Evolutionary conservation across 2,113 vertebrate species (phyloP).

Genomic region (Gobius niger): DNA sequence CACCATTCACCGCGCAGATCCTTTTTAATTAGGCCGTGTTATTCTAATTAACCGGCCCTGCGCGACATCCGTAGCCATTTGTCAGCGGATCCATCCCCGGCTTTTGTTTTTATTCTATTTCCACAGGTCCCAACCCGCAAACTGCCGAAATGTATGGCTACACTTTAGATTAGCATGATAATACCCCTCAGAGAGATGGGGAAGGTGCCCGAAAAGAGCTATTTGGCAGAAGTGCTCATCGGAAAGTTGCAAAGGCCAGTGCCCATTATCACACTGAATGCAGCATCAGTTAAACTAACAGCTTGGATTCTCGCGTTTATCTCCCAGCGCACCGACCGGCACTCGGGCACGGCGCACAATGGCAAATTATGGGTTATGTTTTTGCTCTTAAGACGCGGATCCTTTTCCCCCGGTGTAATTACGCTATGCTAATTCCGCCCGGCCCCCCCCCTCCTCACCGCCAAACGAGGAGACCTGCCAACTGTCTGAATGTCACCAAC

Average conservation of each 20-base stretch:
- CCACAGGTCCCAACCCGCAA: constrained; percentile 41
- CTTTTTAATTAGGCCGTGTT: constrained; percentile 67
- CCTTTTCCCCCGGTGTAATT: constrained; percentile 66
- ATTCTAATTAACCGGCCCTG: constrained; percentile 71
- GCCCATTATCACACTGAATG: constrained; percentile 72
- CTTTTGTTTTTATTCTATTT: constrained; percentile 51
- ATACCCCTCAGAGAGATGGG: constrained; percentile 56
- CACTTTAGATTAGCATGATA: constrained; percentile 75
- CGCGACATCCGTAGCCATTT: constrained; percentile 64
- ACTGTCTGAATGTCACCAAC: constrained; percentile 30
- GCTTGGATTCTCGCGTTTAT: constrained; percentile 74
- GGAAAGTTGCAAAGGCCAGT: constrained; percentile 47
- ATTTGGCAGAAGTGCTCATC: constrained; percentile 49
- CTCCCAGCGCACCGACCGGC: constrained; percentile 62
- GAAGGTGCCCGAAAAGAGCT: constrained; percentile 27
- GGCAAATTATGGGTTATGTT: constrained; percentile 72
- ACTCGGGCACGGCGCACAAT: constrained; percentile 61
- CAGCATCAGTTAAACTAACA: constrained; percentile 75
- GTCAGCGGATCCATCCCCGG: constrained; percentile 35
- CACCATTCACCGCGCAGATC: constrained; percentile 54
- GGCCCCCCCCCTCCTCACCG: background rate
- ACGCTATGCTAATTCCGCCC: constrained; percentile 65
- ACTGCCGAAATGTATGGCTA: constrained; percentile 37
- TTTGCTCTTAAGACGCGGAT: constrained; percentile 62
- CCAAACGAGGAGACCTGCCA: constrained; percentile 32